These are phyloP conservation scores for Hydrochoerus hydrochaeris DNA, from an alignment of 2,113 vertebrate species.

Conservation along the genomic window DNA sequence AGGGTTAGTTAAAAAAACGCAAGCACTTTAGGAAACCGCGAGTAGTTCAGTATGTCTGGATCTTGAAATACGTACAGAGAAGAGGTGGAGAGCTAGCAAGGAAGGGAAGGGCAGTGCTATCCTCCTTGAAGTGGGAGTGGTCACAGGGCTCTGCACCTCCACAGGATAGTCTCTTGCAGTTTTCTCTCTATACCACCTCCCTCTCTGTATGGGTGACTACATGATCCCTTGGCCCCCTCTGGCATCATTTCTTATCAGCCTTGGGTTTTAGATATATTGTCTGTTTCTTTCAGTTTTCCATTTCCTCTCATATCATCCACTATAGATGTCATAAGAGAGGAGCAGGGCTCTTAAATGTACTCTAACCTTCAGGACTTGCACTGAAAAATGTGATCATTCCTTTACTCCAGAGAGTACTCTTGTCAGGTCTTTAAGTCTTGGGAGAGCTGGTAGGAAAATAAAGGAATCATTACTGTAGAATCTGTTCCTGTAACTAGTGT, in stretches of 20 bases:
- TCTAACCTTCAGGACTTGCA: not conserved
- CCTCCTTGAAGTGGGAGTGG: not conserved
- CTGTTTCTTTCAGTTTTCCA: not conserved
- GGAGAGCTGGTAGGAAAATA: not conserved
- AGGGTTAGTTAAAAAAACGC: not conserved
- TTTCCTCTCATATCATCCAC: not conserved
- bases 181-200: not conserved
- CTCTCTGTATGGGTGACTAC: not conserved
- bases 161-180: not conserved
- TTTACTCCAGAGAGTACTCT: not conserved
- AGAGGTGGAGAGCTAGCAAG: not conserved
- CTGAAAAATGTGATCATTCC: not conserved
- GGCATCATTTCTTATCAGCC: not conserved
- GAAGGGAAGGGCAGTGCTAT: not conserved
- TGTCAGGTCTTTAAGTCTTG: not conserved
- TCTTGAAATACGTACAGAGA: not conserved
- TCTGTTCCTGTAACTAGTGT: not conserved
- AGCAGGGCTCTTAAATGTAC: not conserved
- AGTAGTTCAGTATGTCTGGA: not conserved
- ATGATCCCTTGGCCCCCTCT: not conserved
- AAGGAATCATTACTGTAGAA: not conserved
- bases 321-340: not conserved
- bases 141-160: not conserved
- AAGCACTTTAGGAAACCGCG: not conserved
- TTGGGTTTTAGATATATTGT: not conserved